Evolutionary conservation across 2,888 invertebrate genomes (phyloP), one percentile per base, ranked within the genome.

Genomic region (Drosophila ochracea): DNA sequence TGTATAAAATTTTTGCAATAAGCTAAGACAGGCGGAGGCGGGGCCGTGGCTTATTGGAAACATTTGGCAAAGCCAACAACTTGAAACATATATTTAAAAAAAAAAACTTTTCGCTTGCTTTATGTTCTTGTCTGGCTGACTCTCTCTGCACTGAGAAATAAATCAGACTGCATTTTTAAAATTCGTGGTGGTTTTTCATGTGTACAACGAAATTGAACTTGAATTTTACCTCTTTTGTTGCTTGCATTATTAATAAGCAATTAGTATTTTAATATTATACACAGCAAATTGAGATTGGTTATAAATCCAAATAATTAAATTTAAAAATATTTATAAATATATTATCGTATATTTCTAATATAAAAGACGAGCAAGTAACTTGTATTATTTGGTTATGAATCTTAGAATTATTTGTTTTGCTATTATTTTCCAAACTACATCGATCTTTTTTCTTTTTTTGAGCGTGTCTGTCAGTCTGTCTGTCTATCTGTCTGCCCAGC

Each of bases 41-140:
- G 7, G 59, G 72, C 67, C 69, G 68, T 71, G 80, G 73, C 64
- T 53, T 77, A 83, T 82, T 80, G 84, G 58, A 76, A 82, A 80
- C 80, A 83, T 82, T 82, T 83, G 79, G 52, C 53, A 19, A 50
- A 21, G 19, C 21, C 49, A 53, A 43, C 37, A 47, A 54, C 59
- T 68, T 62, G 31, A 43, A 52, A 53, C 43, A 68, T 43, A 63
- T 68, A 13, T 64, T 76, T 59, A 0, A 2, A 16, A 50, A 50
- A 50, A 19, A 62, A 25, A 76, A 69, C 39, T 64, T 76, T 76
- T 53, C 50, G 47, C 80, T 31, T 60, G 62, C 52, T 58, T 62
- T 72, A 58, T 71, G 60, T 69, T 35, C n/a, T 21, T 21, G 6
- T 35, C 21, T 47, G 4, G 7, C 13, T 47, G 43, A 7, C 13